A percentile compares a stretch with the other conserved stretches of the same genome.
These are phyloP conservation scores for Caenorhabditis japonica DNA, from an alignment of 2,888 invertebrate species.

Conservation along the genomic window DNA sequence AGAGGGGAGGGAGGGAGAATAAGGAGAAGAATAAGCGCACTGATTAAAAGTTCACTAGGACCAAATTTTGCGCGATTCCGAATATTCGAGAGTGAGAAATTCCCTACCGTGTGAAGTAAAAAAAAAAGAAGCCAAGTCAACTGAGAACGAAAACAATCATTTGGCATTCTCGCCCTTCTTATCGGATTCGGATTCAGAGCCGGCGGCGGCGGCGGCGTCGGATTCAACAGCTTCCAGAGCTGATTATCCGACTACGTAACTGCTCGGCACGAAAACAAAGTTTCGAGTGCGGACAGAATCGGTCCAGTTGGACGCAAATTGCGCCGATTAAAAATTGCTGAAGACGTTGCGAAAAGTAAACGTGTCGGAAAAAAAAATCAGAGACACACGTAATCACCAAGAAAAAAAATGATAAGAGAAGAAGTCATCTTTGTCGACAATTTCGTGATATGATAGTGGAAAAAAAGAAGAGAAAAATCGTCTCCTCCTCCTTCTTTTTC, in stretches of 20 bases:
- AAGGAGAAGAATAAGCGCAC: no score
- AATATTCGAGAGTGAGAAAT: no score
- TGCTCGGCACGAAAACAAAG: no score
- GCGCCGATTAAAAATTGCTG: no score
- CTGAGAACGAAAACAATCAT: background rate
- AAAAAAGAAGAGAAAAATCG: background rate
- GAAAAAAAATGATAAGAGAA: constrained; percentile 6
- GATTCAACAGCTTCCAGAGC: background rate
- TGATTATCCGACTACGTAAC: no score
- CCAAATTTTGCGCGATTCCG: no score
- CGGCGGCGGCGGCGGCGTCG: background rate
- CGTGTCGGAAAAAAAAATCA: background rate
- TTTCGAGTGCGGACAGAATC: constrained; percentile 1
- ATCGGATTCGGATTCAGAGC: no score
- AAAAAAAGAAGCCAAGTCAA: background rate
- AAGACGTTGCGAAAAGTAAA: background rate
- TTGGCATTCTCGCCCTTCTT: no score
- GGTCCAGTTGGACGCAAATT: background rate
- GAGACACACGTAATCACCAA: constrained; percentile 5
- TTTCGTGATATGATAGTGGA: constrained; percentile 37
- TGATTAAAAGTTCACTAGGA: no score
- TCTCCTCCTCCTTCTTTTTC: constrained; percentile 6
- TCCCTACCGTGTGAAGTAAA: background rate
- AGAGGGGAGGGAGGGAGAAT: no score
- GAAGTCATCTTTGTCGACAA: constrained; percentile 36